Evolutionary conservation across 1,140 invertebrate genomes (phyloP), one percentile per base, ranked within the genome.

Genomic region (Drosophila sucinea): DNA sequence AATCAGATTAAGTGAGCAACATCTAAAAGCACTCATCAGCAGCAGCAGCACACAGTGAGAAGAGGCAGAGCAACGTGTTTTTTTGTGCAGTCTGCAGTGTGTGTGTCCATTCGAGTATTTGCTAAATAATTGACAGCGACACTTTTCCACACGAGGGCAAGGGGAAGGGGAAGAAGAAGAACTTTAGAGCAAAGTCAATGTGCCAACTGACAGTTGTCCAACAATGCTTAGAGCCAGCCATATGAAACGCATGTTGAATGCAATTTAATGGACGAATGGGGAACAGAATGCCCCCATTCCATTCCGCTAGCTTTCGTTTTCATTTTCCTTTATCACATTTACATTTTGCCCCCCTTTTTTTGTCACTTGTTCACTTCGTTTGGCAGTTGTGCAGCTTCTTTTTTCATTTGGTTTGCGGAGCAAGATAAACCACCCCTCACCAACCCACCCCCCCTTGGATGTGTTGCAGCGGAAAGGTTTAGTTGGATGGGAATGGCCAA

Each of bases 161-260:
- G 30, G 29, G 23, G n/a, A 51, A 51, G 40, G 6, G 17, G 51
- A 32, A 29, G 25, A 27, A 10, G 30, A 40, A 23, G 35, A 61
- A 38, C 62, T 41, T 67, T 35, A 35, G 33, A 8, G 33, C 1
- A 35, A 8, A 35, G 33, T 7, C 33, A 35, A 35, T 35, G 33
- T 71, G 73, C 29, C 51, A 66, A 47, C 27, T 63, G 67, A 60
- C 66, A 58, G 55, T 54, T 70, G 62, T 40, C 79, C 72, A 82
- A 87, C 75, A 87, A 86, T 79, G 62, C 58, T 29, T 4, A 8
- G 7, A 57, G 55, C 67, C 51, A 57, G 55, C 67, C 51, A 29
- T 61, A 55, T 55, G 56, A 65, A 75, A 65, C 56, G 77, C 77
- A 69, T 81, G 29, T 80, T 80, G 67, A 81, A 86, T 77, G 81